Base-by-base conservation (phyloP, 2,113 vertebrate species). In the Odontesthes bonariensis region DNA sequence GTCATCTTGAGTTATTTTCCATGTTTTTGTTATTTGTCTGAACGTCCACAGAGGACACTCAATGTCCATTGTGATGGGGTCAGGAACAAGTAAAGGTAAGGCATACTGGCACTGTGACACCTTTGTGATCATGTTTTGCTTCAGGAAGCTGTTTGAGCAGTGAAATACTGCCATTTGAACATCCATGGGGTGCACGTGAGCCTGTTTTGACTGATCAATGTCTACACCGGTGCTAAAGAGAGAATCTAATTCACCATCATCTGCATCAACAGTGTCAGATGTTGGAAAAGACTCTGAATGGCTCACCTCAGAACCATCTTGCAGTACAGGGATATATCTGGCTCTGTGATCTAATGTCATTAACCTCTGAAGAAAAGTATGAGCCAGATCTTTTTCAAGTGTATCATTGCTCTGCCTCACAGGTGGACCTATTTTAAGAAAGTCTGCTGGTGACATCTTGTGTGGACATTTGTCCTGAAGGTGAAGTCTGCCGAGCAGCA, bases 71-170 rank as follows among this genome's bases (percentile, higher is more conserved):
- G 82, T 84, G 66, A 85, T 69, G 0, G 90, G 90, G 68, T 87
- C 84, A 12, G 93, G 93, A 6, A 95, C 86, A 62, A 95, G 86
- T 55, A 95, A 79, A 31, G 94, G 95, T 11, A 96, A 81, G 0
- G 94, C 94, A 22, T 94, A 94, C 3, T 95, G 95, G 88, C 94
- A 95, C 63, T 93, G 79, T 0, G 94, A 93, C 7, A 96, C 80
- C 75, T 95, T 96, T 35, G 77, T 92, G 0, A 86, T 63, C 27
- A 95, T 69, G 73, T 80, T 87, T 73, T 95, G 93, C 58, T 87
- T 89, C 12, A 92, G 81, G 63, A 95, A 70, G 82, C 89, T 93
- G 5, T 92, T 92, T 74, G 68, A 72, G 31, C 90, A 94, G 65
- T 95, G 60, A 57, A 93, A 95, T 40, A 94, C 84, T 44, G 91